Evolutionary conservation across 2,113 vertebrate genomes (phyloP), one percentile per base, ranked within the genome.

Genomic region (Ammodytes dubius): DNA sequence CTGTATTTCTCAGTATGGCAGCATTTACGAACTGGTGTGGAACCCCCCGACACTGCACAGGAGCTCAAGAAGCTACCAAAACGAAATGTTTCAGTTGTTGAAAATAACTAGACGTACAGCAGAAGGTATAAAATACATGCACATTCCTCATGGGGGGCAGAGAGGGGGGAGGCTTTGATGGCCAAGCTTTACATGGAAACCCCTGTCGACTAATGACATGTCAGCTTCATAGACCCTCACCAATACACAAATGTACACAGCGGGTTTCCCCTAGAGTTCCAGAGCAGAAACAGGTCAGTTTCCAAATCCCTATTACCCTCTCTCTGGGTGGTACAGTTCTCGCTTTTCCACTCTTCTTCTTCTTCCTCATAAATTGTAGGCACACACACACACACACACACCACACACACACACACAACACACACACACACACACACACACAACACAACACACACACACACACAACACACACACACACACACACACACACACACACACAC

Each of bases 281-380:
- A 68, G 71, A 69, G 74, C 10, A 63, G 39, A 60, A 81, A 79
- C 84, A 82, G 50, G 54, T 57, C 64, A 65, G 52, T 78, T 79
- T 80, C 70, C 70, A 90, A 77, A 88, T 86, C 84, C 81, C 50
- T 75, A 82, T 87, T 86, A 88, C 81, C 60, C 81, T 88, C 88
- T 88, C 77, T 74, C 71, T 84, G 79, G 89, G 87, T 87, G 87
- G 85, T 82, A 81, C 75, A 70, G 56, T 66, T 84, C 88, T 81
- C 60, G 35, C 46, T 81, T 84, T 87, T 82, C 72, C 74, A 78
- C 60, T 82, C 67, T 75, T 87, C 69, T 83, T 82, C 67, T 75
- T 87, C 69, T 83, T 85, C 87, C 59, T 82, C 79, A 66, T 86
- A 85, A 83, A 91, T 91, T 68, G 78, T 80, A 54, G 63, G 70